phyloP scores from a whole-genome alignment of 2,113 vertebrate genomes.

The Rattus rattus region DNA sequence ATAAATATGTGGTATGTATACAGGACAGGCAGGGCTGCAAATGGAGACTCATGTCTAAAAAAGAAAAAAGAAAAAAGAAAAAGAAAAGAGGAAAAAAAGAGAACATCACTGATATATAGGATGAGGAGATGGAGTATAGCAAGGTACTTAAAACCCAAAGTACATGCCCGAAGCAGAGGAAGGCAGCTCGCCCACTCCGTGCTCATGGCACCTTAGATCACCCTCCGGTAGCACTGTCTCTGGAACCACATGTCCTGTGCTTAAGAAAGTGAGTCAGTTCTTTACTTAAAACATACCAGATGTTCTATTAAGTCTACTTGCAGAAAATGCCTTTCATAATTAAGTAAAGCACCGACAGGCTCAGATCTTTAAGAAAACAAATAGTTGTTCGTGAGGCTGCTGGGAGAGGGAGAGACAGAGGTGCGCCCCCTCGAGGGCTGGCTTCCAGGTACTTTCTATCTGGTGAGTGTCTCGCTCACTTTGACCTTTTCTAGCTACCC shows the following conservation, averaged over 20 bases:
- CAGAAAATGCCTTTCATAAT: slow-evolving; percentile 16
- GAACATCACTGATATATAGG: too few species aligned
- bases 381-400: neutral
- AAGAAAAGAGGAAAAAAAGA: too few species aligned
- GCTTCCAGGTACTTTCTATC: neutral
- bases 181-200: neutral
- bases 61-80: neutral
- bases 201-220: neutral
- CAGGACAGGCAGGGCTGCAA: neutral
- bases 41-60: neutral
- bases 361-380: neutral
- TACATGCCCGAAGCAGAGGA: too few species aligned
- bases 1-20: too few species aligned
- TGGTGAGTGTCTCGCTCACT: neutral
- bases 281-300: neutral
- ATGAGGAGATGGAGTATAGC: neutral
- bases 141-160: neutral
- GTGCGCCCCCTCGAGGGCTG: fast-evolving
- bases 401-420: fast-evolving
- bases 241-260: neutral
- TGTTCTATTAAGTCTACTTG: neutral
- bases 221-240: neutral
- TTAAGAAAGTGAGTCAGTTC: slow-evolving; percentile 13
- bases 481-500: neutral
- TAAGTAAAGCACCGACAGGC: neutral